Evolutionary conservation across 2,888 invertebrate species (phyloP), one percentile per base, ranked within the genome.

Genomic region (Nomada flava): DNA sequence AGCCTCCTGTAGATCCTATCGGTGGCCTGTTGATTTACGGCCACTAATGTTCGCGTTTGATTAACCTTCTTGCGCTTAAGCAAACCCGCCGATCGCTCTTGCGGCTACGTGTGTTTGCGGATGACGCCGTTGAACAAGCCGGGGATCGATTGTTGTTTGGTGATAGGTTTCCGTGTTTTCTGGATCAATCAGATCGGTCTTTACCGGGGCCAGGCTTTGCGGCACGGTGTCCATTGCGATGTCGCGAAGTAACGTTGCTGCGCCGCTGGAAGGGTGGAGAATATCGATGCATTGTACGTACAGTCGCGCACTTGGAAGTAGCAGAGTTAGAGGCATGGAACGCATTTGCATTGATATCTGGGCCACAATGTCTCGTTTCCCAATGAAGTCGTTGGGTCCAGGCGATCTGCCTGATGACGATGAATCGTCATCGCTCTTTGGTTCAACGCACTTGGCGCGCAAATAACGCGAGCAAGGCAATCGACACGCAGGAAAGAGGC

Each of bases 291-390:
- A 23, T 11, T 20, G 20, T 36, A 26, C 18, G 0, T 47, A 13
- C 47, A 15, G 10, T 47, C 47, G 47, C 47, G 18, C 20, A 13
- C 26, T 50, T 36, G 26, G 20, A n/a, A 60, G 55, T 2, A 53
- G 15, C 23, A 20, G 47, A 44, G 60, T 70, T 67, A 74, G 68
- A 86, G 75, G 76, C 83, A 79, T 70, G 85, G 84, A 86, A 78
- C 65, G 81, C 79, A 79, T 84, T 84, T 79, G 82, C 84, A 79
- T 87, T 83, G 85, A 89, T 90, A 90, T 89, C 88, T 90, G 87
- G 90, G 90, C 86, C 89, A 89, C 83, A 81, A 83, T 82, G 90
- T 90, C 90, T 90, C 90, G 86, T 88, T 90, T 87, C 84, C 83
- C 87, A 90, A 90, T 89, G 89, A 89, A 90, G 83, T 81, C 69